Evolutionary conservation across 37 sponge, comb jelly and placozoan genomes (phyloP).

Genomic region (Amphimedon queenslandica): DNA sequence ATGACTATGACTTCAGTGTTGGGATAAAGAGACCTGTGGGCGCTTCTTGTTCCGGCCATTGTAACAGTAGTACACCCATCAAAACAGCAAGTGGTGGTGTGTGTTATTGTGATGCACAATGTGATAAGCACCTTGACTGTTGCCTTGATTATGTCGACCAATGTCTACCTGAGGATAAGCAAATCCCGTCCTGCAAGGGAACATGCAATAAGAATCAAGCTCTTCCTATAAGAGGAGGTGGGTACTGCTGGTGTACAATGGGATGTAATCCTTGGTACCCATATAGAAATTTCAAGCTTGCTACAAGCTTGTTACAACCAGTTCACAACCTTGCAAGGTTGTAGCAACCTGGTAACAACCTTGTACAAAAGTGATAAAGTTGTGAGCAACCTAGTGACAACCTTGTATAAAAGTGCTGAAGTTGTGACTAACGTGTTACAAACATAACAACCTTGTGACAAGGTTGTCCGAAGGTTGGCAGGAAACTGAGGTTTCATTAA

Average conservation of each 20-base stretch:
- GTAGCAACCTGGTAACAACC: too few relatives aligned
- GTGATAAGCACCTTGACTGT: slow-evolving; percentile 44
- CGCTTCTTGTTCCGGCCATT: slow-evolving; percentile 24
- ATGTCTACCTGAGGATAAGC: background rate
- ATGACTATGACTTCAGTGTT: slow-evolving; percentile 15
- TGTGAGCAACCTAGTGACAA: too few relatives aligned
- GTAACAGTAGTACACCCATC: slow-evolving; percentile 14
- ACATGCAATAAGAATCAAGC: background rate
- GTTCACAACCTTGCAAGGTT: too few relatives aligned
- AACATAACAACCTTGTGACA: too few relatives aligned
- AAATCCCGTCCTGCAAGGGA: slow-evolving; percentile 20
- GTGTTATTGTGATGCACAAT: slow-evolving; percentile 40
- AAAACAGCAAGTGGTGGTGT: background rate
- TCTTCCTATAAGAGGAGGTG: slow-evolving; percentile 36
- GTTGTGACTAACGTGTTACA: too few relatives aligned
- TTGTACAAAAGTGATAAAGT: too few relatives aligned
- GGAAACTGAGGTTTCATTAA: too few relatives aligned
- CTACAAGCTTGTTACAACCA: too few relatives aligned
- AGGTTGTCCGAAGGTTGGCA: too few relatives aligned
- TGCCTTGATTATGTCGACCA: slow-evolving; percentile 49
- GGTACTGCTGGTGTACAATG: slow-evolving; percentile 39
- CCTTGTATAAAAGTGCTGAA: too few relatives aligned
- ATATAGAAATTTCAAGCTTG: slow-evolving; percentile 37
- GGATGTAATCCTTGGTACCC: slow-evolving; percentile 31
- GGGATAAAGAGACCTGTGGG: slow-evolving; percentile 31